Evolutionary conservation across 2,888 invertebrate species (phyloP).

Genomic region (Anarsia innoxiella): DNA sequence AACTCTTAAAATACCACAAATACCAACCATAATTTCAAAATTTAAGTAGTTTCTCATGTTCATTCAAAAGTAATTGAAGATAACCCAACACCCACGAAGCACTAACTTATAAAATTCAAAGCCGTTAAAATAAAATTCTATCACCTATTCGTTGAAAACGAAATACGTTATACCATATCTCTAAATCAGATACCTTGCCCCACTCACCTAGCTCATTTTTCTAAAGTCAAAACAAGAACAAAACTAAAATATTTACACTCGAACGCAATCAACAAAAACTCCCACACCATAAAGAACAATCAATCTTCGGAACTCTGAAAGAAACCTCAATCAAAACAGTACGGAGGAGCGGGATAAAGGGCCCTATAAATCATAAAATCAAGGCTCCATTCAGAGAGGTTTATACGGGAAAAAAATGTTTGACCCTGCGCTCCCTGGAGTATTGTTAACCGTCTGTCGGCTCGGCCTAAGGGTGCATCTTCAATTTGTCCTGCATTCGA

Average conservation of each 20-base stretch:
- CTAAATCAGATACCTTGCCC: conserved; percentile 20
- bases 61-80: not conserved
- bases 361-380: conserved; percentile 73
- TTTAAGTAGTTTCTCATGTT: conserved; percentile 2
- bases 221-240: conserved; percentile 35
- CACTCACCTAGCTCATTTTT: conserved; percentile 29
- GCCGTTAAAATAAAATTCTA: conserved; percentile 11
- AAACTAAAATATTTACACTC: conserved; percentile 64
- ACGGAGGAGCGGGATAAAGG: conserved; percentile 67
- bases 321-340: conserved; percentile 72
- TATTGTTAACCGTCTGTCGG: conserved; percentile 45
- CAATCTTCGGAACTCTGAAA: conserved; percentile 67
- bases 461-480: conserved; percentile 47
- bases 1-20: too few species aligned
- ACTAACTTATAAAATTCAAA: conserved; percentile 7
- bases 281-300: conserved; percentile 68
- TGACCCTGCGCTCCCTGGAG: conserved; percentile 49
- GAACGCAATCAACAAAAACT: conserved; percentile 61
- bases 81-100: conserved; percentile 6
- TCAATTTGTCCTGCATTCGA: conserved; percentile 65
- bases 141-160: conserved; percentile 12
- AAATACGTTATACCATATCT: conserved; percentile 9
- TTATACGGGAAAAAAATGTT: conserved; percentile 60
- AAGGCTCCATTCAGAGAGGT: conserved; percentile 65
- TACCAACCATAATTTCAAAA: too few species aligned